These are phyloP conservation scores for Lithophane semibrunnea DNA, from an alignment of 2,888 invertebrate genomes.

Conservation along the genomic window DNA sequence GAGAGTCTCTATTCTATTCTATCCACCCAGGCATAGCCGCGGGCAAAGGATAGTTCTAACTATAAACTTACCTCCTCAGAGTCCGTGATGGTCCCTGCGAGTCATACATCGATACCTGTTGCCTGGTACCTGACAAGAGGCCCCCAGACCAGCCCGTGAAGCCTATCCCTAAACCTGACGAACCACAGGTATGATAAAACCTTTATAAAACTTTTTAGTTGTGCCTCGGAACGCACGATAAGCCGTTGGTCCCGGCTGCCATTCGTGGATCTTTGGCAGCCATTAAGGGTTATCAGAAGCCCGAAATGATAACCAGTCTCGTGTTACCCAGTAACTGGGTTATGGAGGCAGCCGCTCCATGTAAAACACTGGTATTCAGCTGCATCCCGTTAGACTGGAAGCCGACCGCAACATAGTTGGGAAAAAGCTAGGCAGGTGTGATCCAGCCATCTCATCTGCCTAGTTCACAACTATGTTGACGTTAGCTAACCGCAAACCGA, in stretches of 20 bases:
- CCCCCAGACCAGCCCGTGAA: conserved; percentile 76
- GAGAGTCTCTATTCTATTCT: too few relatives aligned
- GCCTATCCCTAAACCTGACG: conserved; percentile 73
- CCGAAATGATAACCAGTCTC: too few relatives aligned
- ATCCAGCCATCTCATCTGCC: background rate
- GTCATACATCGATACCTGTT: conserved; percentile 83
- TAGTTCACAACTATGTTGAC: background rate
- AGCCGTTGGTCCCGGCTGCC: too few relatives aligned
- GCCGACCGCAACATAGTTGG: background rate
- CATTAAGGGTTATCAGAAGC: background rate
- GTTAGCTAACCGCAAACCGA: background rate
- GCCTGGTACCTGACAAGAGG: conserved; percentile 73
- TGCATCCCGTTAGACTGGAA: background rate
- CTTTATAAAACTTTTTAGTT: background rate
- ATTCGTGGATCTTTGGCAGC: background rate
- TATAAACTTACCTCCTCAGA: conserved; percentile 65
- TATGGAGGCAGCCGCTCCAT: background rate
- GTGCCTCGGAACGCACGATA: background rate
- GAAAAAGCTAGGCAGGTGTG: background rate
- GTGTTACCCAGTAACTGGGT: background rate
- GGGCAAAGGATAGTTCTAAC: background rate
- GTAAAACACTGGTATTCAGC: background rate
- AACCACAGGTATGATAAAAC: conserved; percentile 59
- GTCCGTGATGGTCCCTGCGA: conserved; percentile 78
- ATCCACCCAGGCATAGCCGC: background rate